Percentiles rank a stretch among this genome's conserved stretches.
Conservation (phyloP, 2,888 invertebrate species). For the Stomorhina lunata region DNA sequence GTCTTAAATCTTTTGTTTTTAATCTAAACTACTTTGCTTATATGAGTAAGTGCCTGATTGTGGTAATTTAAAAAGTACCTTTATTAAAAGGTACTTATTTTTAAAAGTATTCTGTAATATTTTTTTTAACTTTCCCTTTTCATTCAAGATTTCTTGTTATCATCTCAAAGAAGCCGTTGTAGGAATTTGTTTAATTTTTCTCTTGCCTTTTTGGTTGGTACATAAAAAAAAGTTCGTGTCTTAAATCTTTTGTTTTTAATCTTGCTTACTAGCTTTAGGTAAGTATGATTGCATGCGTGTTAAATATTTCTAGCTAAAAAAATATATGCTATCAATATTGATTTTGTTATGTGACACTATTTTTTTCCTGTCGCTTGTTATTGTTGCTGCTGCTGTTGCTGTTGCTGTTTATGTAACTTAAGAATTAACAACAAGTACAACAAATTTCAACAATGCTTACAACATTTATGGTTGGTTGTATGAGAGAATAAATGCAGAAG, state of each 20-base stretch:
- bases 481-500: constrained; percentile 42
- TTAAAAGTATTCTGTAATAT: background rate
- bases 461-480: constrained; percentile 36
- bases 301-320: background rate
- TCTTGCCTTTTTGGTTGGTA: too few relatives aligned
- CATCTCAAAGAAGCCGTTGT: constrained; percentile 30
- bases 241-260: constrained; percentile 54
- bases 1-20: too few relatives aligned
- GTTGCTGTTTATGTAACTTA: constrained; percentile 50
- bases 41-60: too few relatives aligned
- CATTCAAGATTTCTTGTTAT: constrained; percentile 9
- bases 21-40: too few relatives aligned
- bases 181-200: background rate
- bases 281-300: constrained; percentile 5
- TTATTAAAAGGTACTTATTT: too few relatives aligned
- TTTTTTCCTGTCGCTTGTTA: background rate
- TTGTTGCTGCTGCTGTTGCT: background rate
- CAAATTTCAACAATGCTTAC: constrained; percentile 42
- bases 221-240: constrained; percentile 37
- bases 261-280: constrained; percentile 22
- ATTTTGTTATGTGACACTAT: constrained; percentile 57
- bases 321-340: constrained; percentile 45
- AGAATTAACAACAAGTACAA: constrained; percentile 52
- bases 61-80: too few relatives aligned
- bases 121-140: constrained; percentile 3